Evolutionary conservation across 2,113 vertebrate species (phyloP), one percentile per base, ranked within the genome.

Genomic region (Lophochroa leadbeateri): DNA sequence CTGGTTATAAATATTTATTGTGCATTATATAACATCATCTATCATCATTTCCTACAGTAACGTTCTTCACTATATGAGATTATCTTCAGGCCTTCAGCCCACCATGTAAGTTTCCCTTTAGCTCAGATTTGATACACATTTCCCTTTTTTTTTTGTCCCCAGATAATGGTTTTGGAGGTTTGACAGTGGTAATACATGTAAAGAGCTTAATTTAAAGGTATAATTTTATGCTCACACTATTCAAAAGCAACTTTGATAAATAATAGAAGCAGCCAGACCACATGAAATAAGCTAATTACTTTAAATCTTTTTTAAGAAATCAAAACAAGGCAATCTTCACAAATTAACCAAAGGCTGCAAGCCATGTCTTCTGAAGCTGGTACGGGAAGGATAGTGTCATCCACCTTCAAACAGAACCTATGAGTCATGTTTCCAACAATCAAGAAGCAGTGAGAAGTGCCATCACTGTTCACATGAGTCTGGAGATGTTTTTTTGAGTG

Each of bases 201-300:
- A 65, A 78, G 11, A 70, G 12, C 3, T 78, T 50, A 37, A 86
- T 65, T 87, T 77, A 49, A 72, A 17, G 19, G 4, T 46, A 52
- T 25, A 33, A 41, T 58, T 85, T 83, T 65, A 7, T 86, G 15
- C 12, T 78, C 29, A 35, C 1, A 2, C 13, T 50, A 18, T 50
- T 93, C 35, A 63, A 70, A 93, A 91, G 10, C 21, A 69, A 46
- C 28, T 87, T 69, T 25, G 9, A 69, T 37, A 79, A 94, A 78
- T 50, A 75, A 68, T 8, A 31, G 18, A 72, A 91, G 18, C 31
- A 79, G 19, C 9, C 6, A 81, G 13, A 69, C 6, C 17, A 76
- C 16, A 86, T 33, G 17, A 80, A 77, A 82, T 35, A 29, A 76
- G 12, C 44, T 68, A 77, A 25, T 57, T 65, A 43, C 37, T 95